A percentile compares a stretch with the other conserved stretches of the same genome.
These are phyloP conservation scores for Tragelaphus strepsiceros DNA, from an alignment of 2,113 vertebrate genomes.

Conservation along the genomic window DNA sequence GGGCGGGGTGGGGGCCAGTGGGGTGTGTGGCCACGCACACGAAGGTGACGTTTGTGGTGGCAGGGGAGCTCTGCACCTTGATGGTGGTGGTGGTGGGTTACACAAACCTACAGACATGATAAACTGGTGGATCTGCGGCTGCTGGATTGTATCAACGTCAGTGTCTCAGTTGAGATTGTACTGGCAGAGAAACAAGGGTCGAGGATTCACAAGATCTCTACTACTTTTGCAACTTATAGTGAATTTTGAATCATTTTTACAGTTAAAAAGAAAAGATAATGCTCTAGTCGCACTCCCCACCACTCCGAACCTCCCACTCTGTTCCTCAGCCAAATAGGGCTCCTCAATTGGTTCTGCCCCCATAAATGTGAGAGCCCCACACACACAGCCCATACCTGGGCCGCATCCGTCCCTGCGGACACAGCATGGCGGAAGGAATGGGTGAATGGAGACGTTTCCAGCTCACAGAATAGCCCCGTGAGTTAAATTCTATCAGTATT, in stretches of 20 bases:
- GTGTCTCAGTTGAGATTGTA: rapidly evolving
- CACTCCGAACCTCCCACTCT: background rate
- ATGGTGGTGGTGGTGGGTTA: too few species aligned
- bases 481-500: background rate
- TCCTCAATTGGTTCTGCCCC: background rate
- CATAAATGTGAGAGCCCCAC: rapidly evolving
- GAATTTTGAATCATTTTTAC: background rate
- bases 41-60: background rate
- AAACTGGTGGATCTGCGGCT: rapidly evolving
- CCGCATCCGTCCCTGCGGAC: rapidly evolving
- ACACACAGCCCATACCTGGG: background rate
- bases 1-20: rapidly evolving
- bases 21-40: background rate
- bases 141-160: rapidly evolving
- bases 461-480: background rate
- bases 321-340: too few species aligned
- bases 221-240: background rate
- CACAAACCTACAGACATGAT: background rate
- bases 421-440: rapidly evolving
- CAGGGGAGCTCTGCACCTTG: background rate
- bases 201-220: rapidly evolving
- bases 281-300: background rate
- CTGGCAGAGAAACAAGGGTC: background rate
- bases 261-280: background rate
- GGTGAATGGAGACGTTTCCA: background rate